Percentiles rank a stretch among this genome's conserved stretches.
Evolutionary conservation across 1,140 invertebrate genomes (phyloP).

Genomic region (Sipha flava): DNA sequence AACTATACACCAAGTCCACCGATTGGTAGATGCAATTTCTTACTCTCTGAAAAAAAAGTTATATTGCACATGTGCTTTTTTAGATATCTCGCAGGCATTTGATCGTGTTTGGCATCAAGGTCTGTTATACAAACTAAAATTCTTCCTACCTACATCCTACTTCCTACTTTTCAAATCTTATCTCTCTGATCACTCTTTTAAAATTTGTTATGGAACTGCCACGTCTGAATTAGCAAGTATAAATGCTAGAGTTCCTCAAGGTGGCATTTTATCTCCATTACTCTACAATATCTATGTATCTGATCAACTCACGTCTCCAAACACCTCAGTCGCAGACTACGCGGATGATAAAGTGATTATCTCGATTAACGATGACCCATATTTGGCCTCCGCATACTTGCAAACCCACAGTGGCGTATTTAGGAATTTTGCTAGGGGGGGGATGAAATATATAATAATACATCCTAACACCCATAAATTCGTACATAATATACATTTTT

Average conservation of each 20-base stretch:
- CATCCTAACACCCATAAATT: no score
- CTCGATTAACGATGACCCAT: neutral
- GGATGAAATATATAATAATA: no score
- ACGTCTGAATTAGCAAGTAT: neutral
- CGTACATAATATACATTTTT: no score
- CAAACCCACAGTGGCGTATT: neutral
- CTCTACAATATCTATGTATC: neutral
- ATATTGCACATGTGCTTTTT: neutral
- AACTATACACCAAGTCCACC: neutral
- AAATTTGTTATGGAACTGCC: neutral
- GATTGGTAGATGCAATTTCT: neutral
- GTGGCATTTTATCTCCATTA: neutral
- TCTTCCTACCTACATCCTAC: slow-evolving; percentile 2
- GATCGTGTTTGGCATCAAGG: neutral
- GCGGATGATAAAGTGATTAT: neutral
- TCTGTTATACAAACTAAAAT: slow-evolving; percentile 2
- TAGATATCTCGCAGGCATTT: neutral
- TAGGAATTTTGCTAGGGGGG: no score
- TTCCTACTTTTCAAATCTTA: no score
- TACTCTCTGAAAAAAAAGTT: neutral
- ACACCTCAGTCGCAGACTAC: neutral
- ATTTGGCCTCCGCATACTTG: neutral
- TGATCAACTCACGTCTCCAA: neutral
- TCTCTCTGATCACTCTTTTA: neutral
- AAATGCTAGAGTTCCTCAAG: no score